Conservation (phyloP, 2,888 invertebrate genomes). For the Timandra comae region DNA sequence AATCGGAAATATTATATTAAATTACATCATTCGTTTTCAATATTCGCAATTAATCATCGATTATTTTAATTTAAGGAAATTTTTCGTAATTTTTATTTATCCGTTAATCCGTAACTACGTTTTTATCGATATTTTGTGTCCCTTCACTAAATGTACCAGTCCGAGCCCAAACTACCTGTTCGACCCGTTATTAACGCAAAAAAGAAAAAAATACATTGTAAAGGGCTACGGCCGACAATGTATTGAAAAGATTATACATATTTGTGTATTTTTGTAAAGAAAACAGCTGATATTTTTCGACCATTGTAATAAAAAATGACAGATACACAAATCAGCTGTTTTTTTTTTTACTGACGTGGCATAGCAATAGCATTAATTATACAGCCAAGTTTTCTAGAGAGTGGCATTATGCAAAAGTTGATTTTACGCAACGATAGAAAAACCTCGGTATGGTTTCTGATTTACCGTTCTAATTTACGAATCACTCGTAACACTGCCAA, state of each 20-base stretch:
- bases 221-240: conserved; percentile 6
- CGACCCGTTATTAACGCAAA: conserved; percentile 31
- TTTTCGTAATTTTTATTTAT: too few relatives aligned
- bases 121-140: conserved; percentile 16
- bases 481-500: too few relatives aligned
- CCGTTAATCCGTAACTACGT: too few relatives aligned
- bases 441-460: not conserved
- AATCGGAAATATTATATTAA: too few relatives aligned
- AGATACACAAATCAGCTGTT: conserved; percentile 8
- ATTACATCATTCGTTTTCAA: too few relatives aligned
- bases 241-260: not conserved
- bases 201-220: conserved; percentile 16
- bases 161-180: conserved; percentile 27
- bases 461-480: not conserved
- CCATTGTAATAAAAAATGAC: conserved; percentile 7
- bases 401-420: conserved; percentile 2
- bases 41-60: too few relatives aligned
- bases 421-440: conserved; percentile 15
- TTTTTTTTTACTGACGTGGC: conserved; percentile 16
- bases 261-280: too few relatives aligned
- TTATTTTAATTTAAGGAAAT: too few relatives aligned
- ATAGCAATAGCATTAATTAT: conserved; percentile 1
- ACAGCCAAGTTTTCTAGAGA: not conserved
- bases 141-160: conserved; percentile 27
- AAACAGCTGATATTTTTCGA: conserved; percentile 24